Evolutionary conservation across 2,113 vertebrate species (phyloP).

Genomic region (Corythornis madagascariensis): DNA sequence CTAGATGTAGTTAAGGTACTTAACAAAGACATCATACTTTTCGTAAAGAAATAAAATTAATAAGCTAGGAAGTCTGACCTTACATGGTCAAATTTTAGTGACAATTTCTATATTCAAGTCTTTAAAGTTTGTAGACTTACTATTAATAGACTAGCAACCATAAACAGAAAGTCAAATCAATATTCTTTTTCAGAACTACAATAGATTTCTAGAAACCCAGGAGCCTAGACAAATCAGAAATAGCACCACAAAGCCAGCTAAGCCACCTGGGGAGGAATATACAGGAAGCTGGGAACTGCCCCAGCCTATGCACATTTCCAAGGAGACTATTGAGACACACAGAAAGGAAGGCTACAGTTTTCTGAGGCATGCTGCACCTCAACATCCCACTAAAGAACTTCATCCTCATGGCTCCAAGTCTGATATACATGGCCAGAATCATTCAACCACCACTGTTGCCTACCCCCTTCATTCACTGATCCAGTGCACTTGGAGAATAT

Average conservation of each 20-base stretch:
- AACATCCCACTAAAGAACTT: not conserved
- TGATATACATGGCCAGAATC: not conserved
- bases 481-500: not conserved
- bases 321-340: not conserved
- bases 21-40: not conserved
- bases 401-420: not conserved
- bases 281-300: not conserved
- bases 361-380: not conserved
- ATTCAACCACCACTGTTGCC: not conserved
- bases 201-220: not conserved
- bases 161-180: not conserved
- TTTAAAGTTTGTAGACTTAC: not conserved
- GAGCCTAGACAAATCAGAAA: not conserved
- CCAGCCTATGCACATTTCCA: not conserved
- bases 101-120: not conserved
- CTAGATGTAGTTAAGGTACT: conserved; percentile 29
- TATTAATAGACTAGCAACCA: not conserved
- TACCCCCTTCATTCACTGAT: not conserved
- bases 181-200: not conserved
- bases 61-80: not conserved
- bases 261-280: not conserved
- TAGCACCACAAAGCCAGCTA: not conserved
- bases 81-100: not conserved
- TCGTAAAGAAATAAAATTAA: conserved; percentile 33
- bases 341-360: not conserved